A percentile compares a stretch with the other conserved stretches of the same genome.
These are phyloP conservation scores for Hydroisotoma schaefferi DNA, from an alignment of 2,888 invertebrate species.

Conservation along the genomic window DNA sequence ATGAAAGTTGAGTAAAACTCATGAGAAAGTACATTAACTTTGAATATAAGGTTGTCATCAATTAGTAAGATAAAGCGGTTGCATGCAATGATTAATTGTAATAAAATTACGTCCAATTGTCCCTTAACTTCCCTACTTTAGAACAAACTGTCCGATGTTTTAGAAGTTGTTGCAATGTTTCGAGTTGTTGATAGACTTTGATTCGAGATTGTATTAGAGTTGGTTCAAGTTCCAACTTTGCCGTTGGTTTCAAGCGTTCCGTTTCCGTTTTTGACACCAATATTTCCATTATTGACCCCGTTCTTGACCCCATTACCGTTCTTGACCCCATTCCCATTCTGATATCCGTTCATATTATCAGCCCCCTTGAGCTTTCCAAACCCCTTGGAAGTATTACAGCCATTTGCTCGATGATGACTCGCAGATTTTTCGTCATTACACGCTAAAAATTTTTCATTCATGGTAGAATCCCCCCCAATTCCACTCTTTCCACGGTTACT, in stretches of 20 bases:
- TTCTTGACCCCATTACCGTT: constrained; percentile 14
- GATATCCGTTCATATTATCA: no score
- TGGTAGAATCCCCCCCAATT: constrained; percentile 5
- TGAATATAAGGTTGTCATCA: no score
- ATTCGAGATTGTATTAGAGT: neutral
- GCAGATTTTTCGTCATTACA: constrained; percentile 23
- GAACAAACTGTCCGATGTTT: neutral
- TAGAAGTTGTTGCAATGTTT: neutral
- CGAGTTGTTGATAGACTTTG: neutral
- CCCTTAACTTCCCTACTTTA: neutral
- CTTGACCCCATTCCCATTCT: constrained; percentile 15
- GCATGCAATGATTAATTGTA: no score
- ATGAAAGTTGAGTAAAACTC: no score
- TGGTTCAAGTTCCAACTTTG: neutral
- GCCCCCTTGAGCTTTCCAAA: constrained; percentile 26
- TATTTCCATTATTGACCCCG: constrained; percentile 9
- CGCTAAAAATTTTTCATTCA: constrained; percentile 28
- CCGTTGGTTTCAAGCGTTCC: neutral
- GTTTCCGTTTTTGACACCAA: neutral
- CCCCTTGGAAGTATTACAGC: constrained; percentile 11
- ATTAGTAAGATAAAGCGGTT: no score
- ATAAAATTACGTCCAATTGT: no score
- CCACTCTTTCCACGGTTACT: neutral
- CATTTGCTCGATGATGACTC: constrained; percentile 23
- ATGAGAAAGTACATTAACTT: no score